These are phyloP conservation scores for Lasioglossum lativentre DNA, from an alignment of 2,888 invertebrate genomes.

Conservation along the genomic window DNA sequence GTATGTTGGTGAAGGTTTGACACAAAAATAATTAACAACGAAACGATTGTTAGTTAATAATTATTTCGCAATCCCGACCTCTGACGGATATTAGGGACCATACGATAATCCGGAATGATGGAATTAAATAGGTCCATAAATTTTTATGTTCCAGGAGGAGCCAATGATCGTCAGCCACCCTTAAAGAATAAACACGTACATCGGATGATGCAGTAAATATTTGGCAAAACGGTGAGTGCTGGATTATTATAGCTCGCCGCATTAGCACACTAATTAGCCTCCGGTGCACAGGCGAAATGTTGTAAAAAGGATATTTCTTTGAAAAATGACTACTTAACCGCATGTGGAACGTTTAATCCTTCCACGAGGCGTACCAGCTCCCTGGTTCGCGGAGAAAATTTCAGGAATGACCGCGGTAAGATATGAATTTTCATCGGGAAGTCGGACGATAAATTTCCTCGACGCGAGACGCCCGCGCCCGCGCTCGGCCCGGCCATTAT, in stretches of 20 bases:
- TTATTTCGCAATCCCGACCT: neutral
- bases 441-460: constrained; percentile 56
- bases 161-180: constrained; percentile 48
- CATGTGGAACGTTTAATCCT: neutral
- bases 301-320: neutral
- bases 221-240: constrained; percentile 58
- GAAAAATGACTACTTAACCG: neutral
- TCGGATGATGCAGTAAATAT: constrained; percentile 60
- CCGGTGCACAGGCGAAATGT: neutral
- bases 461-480: constrained; percentile 5
- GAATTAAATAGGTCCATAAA: neutral
- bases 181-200: constrained; percentile 50
- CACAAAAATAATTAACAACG: neutral
- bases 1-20: neutral
- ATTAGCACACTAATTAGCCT: neutral
- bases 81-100: too few relatives aligned
- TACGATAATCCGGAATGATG: neutral
- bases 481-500: constrained; percentile 57
- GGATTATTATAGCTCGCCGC: neutral
- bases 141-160: constrained; percentile 55
- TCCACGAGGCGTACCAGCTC: neutral
- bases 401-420: constrained; percentile 16
- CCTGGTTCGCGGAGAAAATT: constrained; percentile 10
- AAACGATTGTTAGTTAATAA: neutral
- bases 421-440: constrained; percentile 61